These are phyloP conservation scores for Charina bottae DNA, from an alignment of 2,113 vertebrate species.

Conservation along the genomic window DNA sequence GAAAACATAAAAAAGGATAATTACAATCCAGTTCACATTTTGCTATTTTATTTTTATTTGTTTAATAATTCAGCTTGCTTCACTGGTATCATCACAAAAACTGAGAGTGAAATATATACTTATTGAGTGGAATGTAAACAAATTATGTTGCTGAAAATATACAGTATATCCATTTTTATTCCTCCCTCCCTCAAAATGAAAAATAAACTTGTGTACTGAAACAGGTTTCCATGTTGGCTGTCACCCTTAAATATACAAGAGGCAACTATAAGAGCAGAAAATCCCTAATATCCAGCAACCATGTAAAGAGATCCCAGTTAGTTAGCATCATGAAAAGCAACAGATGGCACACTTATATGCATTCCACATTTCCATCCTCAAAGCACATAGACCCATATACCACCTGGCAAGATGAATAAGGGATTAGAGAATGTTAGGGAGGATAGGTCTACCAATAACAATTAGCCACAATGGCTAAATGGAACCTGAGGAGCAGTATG, in stretches of 20 bases:
- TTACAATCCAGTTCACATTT: background rate
- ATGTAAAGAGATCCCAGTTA: background rate
- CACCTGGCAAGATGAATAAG: background rate
- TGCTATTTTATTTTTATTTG: background rate
- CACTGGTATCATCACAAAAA: background rate
- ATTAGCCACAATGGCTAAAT: background rate
- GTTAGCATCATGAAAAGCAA: background rate
- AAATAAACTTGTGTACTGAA: background rate
- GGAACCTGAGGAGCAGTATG: background rate
- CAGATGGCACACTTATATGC: background rate
- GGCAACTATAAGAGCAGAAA: background rate
- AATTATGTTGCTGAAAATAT: background rate
- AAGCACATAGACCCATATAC: background rate
- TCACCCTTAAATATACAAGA: background rate
- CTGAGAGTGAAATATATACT: conserved; percentile 4
- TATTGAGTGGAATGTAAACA: background rate
- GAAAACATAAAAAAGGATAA: background rate
- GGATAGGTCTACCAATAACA: background rate
- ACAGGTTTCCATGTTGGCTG: background rate
- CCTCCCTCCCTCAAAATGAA: background rate
- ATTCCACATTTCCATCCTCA: background rate
- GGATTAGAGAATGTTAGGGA: conserved; percentile 2
- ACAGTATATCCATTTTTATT: background rate
- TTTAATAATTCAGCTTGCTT: background rate
- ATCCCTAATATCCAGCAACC: background rate